phyloP scores from a whole-genome alignment of 2,797 vertebrate genomes.

The Falco berigora region DNA sequence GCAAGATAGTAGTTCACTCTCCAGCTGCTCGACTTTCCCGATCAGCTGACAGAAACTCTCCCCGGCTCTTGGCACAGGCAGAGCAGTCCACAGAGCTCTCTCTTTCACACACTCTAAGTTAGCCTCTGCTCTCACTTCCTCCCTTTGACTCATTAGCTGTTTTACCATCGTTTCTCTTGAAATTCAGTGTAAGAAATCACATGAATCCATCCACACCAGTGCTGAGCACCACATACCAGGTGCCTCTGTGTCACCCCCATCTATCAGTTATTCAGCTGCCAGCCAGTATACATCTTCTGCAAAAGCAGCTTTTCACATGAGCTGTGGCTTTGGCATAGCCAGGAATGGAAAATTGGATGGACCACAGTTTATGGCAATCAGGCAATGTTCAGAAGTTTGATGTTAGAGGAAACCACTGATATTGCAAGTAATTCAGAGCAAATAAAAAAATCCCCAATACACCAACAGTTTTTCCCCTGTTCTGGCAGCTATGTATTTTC shows the following conservation, averaged over 20 bases:
- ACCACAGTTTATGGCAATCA: conserved; percentile 2
- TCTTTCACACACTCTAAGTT: conserved; percentile 24
- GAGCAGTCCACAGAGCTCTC: background rate
- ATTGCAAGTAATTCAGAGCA: background rate
- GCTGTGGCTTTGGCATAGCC: conserved; percentile 7
- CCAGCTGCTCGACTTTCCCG: conserved; percentile 27
- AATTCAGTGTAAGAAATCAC: background rate
- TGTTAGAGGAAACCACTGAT: conserved; percentile 61
- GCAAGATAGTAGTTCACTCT: background rate
- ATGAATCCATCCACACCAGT: background rate
- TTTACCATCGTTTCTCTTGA: conserved; percentile 25
- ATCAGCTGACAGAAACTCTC: conserved; percentile 33
- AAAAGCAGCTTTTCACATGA: conserved; percentile 9
- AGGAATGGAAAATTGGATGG: conserved; percentile 33
- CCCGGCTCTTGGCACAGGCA: conserved; percentile 8
- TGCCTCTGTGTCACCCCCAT: background rate
- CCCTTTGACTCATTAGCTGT: conserved; percentile 19
- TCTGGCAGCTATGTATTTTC: background rate
- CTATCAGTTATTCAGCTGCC: background rate
- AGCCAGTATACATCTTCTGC: background rate
- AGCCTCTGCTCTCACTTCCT: conserved; percentile 41
- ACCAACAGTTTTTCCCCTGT: background rate
- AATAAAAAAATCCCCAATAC: background rate
- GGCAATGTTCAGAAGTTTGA: conserved; percentile 28
- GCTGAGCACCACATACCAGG: background rate